A percentile compares a stretch with the other conserved stretches of the same genome.
These are phyloP conservation scores for Sminthurinus aureus DNA, from an alignment of 2,888 invertebrate species.

Conservation along the genomic window DNA sequence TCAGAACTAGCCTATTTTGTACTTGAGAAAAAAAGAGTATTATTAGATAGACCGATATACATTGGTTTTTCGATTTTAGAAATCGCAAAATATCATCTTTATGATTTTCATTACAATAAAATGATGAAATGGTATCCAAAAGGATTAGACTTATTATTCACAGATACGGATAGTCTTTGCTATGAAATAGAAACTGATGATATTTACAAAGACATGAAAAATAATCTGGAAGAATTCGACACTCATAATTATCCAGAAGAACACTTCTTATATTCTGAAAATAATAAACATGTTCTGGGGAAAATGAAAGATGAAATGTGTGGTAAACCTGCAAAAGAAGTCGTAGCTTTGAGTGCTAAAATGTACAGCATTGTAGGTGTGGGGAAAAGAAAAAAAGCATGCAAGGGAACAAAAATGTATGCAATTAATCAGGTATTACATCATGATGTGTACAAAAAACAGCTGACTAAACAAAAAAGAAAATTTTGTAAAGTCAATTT, in stretches of 20 bases:
- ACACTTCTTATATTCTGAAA: slow-evolving; percentile 1
- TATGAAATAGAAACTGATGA: slow-evolving; percentile 19
- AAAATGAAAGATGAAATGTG: slow-evolving; percentile 12
- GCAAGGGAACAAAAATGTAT: not conserved
- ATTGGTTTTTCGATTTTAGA: slow-evolving; percentile 25
- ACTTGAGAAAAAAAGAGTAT: not conserved
- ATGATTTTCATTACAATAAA: not conserved
- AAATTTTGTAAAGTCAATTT: not conserved
- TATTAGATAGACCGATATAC: slow-evolving; percentile 6
- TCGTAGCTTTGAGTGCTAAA: not conserved
- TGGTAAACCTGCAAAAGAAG: not conserved
- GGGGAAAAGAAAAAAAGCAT: not conserved
- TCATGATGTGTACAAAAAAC: not conserved
- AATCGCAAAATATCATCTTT: slow-evolving; percentile 3
- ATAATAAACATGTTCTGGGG: slow-evolving; percentile 6
- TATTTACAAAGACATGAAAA: slow-evolving; percentile 22
- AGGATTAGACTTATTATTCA: not conserved
- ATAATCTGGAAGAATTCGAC: slow-evolving; percentile 6
- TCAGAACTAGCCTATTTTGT: not conserved
- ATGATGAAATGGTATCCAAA: slow-evolving; percentile 6
- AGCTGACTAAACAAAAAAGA: not conserved
- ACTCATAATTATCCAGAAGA: not conserved
- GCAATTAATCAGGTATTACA: not conserved
- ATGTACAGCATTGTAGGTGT: not conserved
- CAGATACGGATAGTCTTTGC: slow-evolving; percentile 30